These are phyloP conservation scores for Phenganax stokvisi DNA, from an alignment of 92 coral and sea anemone genomes.

Conservation along the genomic window DNA sequence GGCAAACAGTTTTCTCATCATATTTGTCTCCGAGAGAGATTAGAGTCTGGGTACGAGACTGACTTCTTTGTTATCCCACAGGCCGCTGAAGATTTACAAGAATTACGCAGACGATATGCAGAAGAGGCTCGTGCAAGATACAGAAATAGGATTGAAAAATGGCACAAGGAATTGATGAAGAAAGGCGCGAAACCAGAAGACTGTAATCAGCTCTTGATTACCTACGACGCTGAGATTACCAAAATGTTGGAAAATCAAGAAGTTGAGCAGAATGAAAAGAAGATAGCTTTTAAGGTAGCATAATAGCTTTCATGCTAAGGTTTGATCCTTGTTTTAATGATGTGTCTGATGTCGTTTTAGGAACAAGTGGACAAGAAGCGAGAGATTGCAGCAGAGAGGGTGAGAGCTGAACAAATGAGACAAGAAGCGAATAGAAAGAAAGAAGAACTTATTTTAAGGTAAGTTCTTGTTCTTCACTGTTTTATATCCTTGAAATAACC, in stretches of 20 bases:
- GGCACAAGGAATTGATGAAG: constrained; percentile 63
- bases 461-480: too few species aligned
- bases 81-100: constrained; percentile 75
- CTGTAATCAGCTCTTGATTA: constrained; percentile 1
- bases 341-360: constrained; percentile 30
- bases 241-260: constrained; percentile 24
- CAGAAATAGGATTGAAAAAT: constrained; percentile 57
- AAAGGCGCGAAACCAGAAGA: constrained; percentile 53
- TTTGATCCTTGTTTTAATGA: background rate
- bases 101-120: constrained; percentile 53
- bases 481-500: too few species aligned
- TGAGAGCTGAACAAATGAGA: constrained; percentile 65
- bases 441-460: constrained; percentile 53
- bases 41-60: background rate
- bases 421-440: constrained; percentile 73
- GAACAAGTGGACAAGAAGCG: constrained; percentile 69
- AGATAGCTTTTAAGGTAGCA: constrained; percentile 15
- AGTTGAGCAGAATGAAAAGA: constrained; percentile 21
- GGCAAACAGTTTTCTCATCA: background rate
- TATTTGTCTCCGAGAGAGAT: too few species aligned
- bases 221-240: constrained; percentile 29
- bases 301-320: background rate
- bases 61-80: constrained; percentile 20
- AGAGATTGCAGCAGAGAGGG: constrained; percentile 53
- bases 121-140: constrained; percentile 57